Conservation (phyloP, 2,888 invertebrate genomes). For the Acronicta aceris region DNA sequence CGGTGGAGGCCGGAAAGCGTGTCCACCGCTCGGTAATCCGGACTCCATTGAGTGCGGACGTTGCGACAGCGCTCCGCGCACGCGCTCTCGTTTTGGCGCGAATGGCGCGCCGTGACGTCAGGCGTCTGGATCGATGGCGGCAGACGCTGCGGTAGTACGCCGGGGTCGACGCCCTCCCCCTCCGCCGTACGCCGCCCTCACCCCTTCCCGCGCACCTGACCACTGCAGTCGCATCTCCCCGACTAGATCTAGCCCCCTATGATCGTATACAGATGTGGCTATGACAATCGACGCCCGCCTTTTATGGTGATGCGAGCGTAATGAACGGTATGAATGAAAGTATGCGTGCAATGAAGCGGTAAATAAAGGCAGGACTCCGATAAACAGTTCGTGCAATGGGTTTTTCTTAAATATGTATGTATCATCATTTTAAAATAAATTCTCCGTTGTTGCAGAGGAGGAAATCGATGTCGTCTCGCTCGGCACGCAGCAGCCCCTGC, state of each 20-base stretch:
- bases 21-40: conserved; percentile 82
- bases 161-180: conserved; percentile 86
- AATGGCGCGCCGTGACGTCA: conserved; percentile 88
- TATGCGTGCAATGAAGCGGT: conserved; percentile 68
- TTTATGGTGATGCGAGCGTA: conserved; percentile 80
- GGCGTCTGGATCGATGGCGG: conserved; percentile 89
- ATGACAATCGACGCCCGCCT: conserved; percentile 78
- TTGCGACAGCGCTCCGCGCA: conserved; percentile 85
- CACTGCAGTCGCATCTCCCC: conserved; percentile 85
- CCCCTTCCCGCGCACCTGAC: conserved; percentile 80
- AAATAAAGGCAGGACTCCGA: conserved; percentile 60
- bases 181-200: conserved; percentile 65
- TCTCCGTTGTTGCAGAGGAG: conserved; percentile 92
- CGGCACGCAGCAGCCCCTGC: conserved; percentile 80
- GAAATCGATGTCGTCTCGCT: conserved; percentile 95
- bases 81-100: conserved; percentile 89
- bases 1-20: conserved; percentile 79
- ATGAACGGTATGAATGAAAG: conserved; percentile 81
- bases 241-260: conserved; percentile 76
- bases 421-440: conserved; percentile 53
- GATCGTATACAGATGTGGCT: conserved; percentile 70
- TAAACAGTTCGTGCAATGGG: conserved; percentile 23
- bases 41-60: conserved; percentile 86
- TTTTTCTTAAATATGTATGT: conserved; percentile 33
- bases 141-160: conserved; percentile 89